A percentile compares a stretch with the other conserved stretches of the same genome.
Conservation (phyloP, 1,140 invertebrate species). For the Scaptomyza hsui region DNA sequence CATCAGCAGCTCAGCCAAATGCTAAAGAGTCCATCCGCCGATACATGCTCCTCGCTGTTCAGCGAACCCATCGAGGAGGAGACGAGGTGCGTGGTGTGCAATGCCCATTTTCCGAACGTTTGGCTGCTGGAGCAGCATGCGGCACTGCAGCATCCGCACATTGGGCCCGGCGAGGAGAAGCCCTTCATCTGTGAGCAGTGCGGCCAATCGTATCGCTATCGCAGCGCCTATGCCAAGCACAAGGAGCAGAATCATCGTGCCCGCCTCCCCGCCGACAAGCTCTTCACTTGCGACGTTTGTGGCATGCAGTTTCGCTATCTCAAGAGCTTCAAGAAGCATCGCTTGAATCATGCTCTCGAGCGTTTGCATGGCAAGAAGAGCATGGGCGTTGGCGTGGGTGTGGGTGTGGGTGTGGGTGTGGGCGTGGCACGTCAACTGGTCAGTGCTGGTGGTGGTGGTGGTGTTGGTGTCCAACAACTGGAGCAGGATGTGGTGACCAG, state of each 20-base stretch:
- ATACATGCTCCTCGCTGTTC: slow-evolving; percentile 80
- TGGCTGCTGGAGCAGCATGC: slow-evolving; percentile 93
- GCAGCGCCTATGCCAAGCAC: slow-evolving; percentile 94
- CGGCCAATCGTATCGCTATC: slow-evolving; percentile 94
- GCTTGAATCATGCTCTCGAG: slow-evolving; percentile 93
- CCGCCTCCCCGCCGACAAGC: slow-evolving; percentile 92
- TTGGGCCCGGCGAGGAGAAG: slow-evolving; percentile 89
- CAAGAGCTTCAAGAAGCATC: slow-evolving; percentile 95
- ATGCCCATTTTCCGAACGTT: slow-evolving; percentile 91
- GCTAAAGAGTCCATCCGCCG: slow-evolving; percentile 80
- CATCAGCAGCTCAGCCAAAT: slow-evolving; percentile 76
- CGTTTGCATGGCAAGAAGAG: slow-evolving; percentile 88
- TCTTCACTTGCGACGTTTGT: slow-evolving; percentile 95
- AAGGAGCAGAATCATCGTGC: slow-evolving; percentile 94
- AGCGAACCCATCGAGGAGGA: slow-evolving; percentile 83
- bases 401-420: slow-evolving; percentile 17
- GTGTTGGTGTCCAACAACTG: slow-evolving; percentile 41
- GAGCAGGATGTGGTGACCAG: slow-evolving; percentile 89
- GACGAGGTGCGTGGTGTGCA: slow-evolving; percentile 89
- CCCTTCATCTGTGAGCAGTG: slow-evolving; percentile 96
- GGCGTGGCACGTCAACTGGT: slow-evolving; percentile 1
- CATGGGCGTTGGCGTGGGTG: slow-evolving; percentile 43
- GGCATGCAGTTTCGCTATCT: slow-evolving; percentile 95
- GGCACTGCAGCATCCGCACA: slow-evolving; percentile 89
- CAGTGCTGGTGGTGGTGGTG: slow-evolving; percentile 1